Conservation (phyloP, 2,888 invertebrate genomes). For the Piscicola geometra region DNA sequence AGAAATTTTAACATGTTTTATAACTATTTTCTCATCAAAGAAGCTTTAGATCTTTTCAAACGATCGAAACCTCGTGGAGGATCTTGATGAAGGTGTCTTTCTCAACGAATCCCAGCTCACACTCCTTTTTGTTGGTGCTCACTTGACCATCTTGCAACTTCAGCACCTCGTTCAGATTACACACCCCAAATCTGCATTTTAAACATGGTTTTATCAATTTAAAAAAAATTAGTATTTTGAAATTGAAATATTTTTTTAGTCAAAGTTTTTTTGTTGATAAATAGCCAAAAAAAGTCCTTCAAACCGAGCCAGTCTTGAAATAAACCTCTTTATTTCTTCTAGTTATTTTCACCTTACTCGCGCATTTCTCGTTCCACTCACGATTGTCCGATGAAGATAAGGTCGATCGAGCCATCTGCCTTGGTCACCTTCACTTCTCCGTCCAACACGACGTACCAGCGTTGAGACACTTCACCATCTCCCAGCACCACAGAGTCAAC, state of each 20-base stretch:
- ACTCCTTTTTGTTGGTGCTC: slow-evolving; percentile 1
- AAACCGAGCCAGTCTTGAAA: too few species aligned
- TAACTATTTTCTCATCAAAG: too few species aligned
- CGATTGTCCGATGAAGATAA: slow-evolving; percentile 22
- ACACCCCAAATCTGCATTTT: slow-evolving; percentile 18
- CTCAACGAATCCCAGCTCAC: slow-evolving; percentile 18
- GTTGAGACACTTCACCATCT: slow-evolving; percentile 6
- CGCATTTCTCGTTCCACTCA: too few species aligned
- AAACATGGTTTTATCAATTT: too few species aligned
- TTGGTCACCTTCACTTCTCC: slow-evolving; percentile 24
- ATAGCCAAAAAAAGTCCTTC: too few species aligned
- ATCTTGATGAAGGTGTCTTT: slow-evolving; percentile 16
- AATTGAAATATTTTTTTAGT: too few species aligned
- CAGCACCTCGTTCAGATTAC: not conserved
- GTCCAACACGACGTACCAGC: slow-evolving; percentile 24
- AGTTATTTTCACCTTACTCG: too few species aligned
- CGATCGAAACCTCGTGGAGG: slow-evolving; percentile 26
- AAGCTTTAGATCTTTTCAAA: too few species aligned
- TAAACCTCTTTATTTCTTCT: too few species aligned
- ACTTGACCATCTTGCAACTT: slow-evolving; percentile 21
- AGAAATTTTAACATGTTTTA: not conserved
- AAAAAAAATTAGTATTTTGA: too few species aligned
- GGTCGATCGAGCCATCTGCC: slow-evolving; percentile 26
- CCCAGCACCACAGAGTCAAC: slow-evolving; percentile 3
- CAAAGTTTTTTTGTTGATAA: too few species aligned